Evolutionary conservation across 1,140 invertebrate genomes (phyloP).

Genomic region (Drosophila asahinai): DNA sequence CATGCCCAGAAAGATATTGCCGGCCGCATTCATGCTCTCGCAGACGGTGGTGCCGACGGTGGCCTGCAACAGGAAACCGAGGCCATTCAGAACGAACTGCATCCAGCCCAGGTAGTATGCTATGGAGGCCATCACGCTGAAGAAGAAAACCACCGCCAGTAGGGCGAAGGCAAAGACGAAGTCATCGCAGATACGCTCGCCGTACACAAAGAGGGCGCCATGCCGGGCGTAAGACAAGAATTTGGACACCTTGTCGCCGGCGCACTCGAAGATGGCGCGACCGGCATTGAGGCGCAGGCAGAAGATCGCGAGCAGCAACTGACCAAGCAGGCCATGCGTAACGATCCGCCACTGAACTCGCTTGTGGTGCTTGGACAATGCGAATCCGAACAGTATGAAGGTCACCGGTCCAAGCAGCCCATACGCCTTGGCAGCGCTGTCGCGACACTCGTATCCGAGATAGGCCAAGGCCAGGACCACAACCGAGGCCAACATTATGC

Average conservation of each 20-base stretch:
- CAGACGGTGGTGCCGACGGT: conserved; percentile 94
- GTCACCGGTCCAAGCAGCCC: conserved; percentile 86
- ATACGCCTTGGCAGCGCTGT: conserved; percentile 3
- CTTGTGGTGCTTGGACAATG: conserved; percentile 87
- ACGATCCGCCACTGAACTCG: conserved; percentile 91
- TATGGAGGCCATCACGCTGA: conserved; percentile 93
- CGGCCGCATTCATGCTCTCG: conserved; percentile 94
- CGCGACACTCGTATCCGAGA: conserved; percentile 34
- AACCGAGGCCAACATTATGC: conserved; percentile 28
- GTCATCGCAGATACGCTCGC: conserved; percentile 88
- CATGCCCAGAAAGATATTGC: conserved; percentile 95
- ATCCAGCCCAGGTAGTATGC: conserved; percentile 94
- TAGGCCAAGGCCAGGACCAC: neutral
- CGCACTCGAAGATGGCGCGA: conserved; percentile 90
- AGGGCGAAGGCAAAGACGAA: conserved; percentile 92
- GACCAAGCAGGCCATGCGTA: conserved; percentile 91
- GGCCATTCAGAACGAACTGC: conserved; percentile 91
- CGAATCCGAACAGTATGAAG: conserved; percentile 85
- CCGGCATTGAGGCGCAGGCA: conserved; percentile 93
- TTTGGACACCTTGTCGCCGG: conserved; percentile 90
- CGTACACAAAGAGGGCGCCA: conserved; percentile 94
- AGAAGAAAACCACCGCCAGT: conserved; percentile 94
- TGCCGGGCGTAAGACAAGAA: conserved; percentile 91
- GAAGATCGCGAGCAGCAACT: conserved; percentile 93
- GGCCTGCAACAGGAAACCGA: conserved; percentile 90